phyloP scores from a whole-genome alignment of 2,888 invertebrate genomes.

The Euspilapteryx auroguttella region DNA sequence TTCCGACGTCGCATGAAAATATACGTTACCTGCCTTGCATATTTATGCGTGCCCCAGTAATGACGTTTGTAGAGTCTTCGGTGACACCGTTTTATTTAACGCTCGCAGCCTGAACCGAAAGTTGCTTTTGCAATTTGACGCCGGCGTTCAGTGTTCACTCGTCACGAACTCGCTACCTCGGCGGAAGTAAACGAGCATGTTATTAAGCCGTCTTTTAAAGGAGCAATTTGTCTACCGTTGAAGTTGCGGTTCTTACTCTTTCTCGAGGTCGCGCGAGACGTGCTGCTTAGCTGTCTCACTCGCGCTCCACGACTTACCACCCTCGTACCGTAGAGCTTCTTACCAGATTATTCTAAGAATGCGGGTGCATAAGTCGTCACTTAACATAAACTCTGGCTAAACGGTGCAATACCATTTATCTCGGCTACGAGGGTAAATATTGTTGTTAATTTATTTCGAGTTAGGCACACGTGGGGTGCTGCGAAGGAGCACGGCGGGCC shows the following conservation, averaged over 20 bases:
- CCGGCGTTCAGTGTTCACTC: no score
- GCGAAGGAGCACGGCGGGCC: slow-evolving; percentile 21
- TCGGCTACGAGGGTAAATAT: slow-evolving; percentile 48
- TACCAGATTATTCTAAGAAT: slow-evolving; percentile 36
- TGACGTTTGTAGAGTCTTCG: slow-evolving; percentile 51
- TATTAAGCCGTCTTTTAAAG: slow-evolving; percentile 10
- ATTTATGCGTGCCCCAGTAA: slow-evolving; percentile 56
- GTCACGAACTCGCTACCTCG: no score
- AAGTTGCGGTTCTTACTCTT: slow-evolving; percentile 20
- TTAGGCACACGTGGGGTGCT: slow-evolving; percentile 38
- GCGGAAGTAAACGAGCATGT: no score
- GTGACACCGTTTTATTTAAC: slow-evolving; percentile 42
- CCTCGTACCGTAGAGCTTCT: slow-evolving; percentile 15
- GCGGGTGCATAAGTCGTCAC: slow-evolving; percentile 44
- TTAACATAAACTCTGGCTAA: slow-evolving; percentile 41
- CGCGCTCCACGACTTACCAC: no score
- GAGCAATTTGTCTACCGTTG: slow-evolving; percentile 20
- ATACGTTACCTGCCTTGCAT: slow-evolving; percentile 61
- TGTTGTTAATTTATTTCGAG: slow-evolving; percentile 59
- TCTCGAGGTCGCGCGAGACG: slow-evolving; percentile 17
- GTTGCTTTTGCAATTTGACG: no score
- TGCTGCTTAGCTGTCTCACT: slow-evolving; percentile 15
- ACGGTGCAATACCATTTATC: slow-evolving; percentile 54
- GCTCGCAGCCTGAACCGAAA: no score
- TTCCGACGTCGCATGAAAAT: slow-evolving; percentile 60